Base-by-base conservation (phyloP, 1,140 invertebrate genomes). In the Ceratina calcarata region DNA sequence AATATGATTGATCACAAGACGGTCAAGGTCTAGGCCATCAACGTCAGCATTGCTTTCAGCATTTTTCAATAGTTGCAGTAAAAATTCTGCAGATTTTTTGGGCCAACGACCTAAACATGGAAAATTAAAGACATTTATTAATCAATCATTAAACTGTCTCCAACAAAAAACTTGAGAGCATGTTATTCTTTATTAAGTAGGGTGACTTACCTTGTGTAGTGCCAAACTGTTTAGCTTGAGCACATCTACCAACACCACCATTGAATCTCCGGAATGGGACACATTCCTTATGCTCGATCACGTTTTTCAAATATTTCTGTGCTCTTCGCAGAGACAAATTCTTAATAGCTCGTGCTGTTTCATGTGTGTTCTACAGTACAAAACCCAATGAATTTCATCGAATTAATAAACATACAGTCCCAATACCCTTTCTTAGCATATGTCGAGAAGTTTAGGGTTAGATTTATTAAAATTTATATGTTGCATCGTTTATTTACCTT, bases 41-140 rank as follows among this genome's bases (percentile, higher is more conserved):
- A 96, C 96, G 91, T 99, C 99, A 83, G 99, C 99, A 92, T 99
- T 99, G 86, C 98, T 99, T 93, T 99, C 99, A 32, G 99, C 99
- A 94, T 99, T 99, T 92, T 97, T 97, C 85, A 99, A 94, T 55
- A 99, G 94, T 91, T 99, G 98, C 45, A 99, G 95, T 57, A 99
- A 94, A 93, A 99, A 99, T 93, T 99, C 98, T 51, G 98, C 98
- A 71, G 98, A 99, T 93, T 99, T 99, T 92, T 99, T 98, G 32
- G 99, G 99, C 99, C 99, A 99, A 86, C 99, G 95, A 90, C 96
- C 92, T 93, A 51, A 80, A 67, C 27, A n/a, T n/a, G n/a, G n/a
- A n/a, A n/a, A n/a, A n/a, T n/a, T n/a, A n/a, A n/a, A n/a, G n/a
- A n/a, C n/a, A n/a, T n/a, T n/a, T n/a, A n/a, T n/a, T n/a, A n/a